Evolutionary conservation across 2,113 vertebrate species (phyloP), one percentile per base, ranked within the genome.

Genomic region (Trematomus loennbergii): DNA sequence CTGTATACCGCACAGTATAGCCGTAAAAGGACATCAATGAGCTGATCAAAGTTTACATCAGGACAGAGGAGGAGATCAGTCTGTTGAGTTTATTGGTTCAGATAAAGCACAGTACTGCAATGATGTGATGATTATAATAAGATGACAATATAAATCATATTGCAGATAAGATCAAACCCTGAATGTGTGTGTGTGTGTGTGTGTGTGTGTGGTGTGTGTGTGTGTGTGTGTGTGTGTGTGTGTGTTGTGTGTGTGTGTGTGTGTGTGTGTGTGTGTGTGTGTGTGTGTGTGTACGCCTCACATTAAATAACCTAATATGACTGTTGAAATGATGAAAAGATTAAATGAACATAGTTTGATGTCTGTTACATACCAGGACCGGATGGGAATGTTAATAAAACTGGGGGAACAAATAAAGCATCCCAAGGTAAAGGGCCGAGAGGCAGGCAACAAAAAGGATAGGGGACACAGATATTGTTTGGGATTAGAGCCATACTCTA

Each of bases 101-200:
- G 8, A 50, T 54, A 4, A 46, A 46, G 57, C 40, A 25, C 9
- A 16, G 13, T 29, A 40, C 40, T 13, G 2, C 3, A 2, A 63
- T n/a, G 12, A 7, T 61, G 4, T 8, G 36, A 40, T 40, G 36
- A 60, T 5, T 9, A 25, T 18, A 16, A 17, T 60, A 60, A 36
- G 29, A 36, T 36, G 58, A 48, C 5, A 12, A 55, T 18, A 74
- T 62, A 3, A 45, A 55, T 54, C 61, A 48, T 8, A 64, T 40
- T n/a, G n/a, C 53, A 66, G 52, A 54, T 64, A 57, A 76, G n/a
- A 12, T 20, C 22, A 18, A 60, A 43, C 18, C 52, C 15, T 53
- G 12, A 18, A 50, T 12, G 1, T n/a, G n/a, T n/a, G n/a, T n/a
- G n/a, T n/a, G n/a, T n/a, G n/a, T n/a, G n/a, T n/a, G n/a, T n/a